Percentiles rank a stretch among this genome's conserved stretches.
Conservation (phyloP, 2,888 invertebrate genomes). For the Cephus runcator region DNA sequence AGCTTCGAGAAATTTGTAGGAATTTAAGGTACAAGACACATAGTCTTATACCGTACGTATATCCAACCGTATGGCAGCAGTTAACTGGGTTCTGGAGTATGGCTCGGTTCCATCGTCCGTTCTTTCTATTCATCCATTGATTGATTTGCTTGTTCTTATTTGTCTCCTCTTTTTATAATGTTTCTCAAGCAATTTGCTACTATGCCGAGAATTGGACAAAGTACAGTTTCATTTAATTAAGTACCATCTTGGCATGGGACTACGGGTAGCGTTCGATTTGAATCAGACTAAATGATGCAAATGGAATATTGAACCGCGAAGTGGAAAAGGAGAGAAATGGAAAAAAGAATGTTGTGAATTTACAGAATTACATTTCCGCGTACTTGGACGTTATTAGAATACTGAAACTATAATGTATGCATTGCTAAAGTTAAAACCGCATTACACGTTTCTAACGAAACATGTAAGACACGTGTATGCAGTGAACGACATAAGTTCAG, state of each 20-base stretch:
- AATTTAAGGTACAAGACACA: background rate
- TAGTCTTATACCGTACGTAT: background rate
- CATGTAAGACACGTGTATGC: background rate
- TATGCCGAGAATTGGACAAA: background rate
- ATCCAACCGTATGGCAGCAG: background rate
- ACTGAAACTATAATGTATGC: background rate
- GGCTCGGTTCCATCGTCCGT: background rate
- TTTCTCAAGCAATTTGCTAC: background rate
- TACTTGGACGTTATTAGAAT: background rate
- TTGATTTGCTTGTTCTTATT: background rate
- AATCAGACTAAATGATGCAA: background rate
- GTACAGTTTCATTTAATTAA: background rate
- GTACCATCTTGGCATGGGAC: background rate
- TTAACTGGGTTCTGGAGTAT: background rate
- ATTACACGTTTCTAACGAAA: background rate
- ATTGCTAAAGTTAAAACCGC: background rate
- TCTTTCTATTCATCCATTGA: background rate
- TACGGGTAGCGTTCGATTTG: background rate
- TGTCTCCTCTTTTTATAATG: background rate
- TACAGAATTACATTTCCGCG: background rate
- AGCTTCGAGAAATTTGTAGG: background rate
- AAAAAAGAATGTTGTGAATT: background rate
- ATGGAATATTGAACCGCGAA: background rate
- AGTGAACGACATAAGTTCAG: background rate
- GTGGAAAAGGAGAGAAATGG: background rate